Evolutionary conservation across 1,140 invertebrate species (phyloP).

Genomic region (Aethina tumida): DNA sequence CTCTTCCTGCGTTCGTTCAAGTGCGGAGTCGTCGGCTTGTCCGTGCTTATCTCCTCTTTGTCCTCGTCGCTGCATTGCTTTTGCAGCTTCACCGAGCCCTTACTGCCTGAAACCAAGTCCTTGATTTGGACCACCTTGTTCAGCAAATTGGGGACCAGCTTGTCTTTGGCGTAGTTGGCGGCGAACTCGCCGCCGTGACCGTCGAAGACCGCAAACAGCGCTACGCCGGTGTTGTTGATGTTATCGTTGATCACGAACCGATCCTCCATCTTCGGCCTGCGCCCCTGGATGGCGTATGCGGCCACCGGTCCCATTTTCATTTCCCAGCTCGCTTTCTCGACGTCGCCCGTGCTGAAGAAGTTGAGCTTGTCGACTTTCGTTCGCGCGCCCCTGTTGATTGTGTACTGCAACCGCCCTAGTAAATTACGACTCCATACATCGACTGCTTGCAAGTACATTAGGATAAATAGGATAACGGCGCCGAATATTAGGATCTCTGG

Average conservation of each 20-base stretch:
- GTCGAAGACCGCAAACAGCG: conserved; percentile 87
- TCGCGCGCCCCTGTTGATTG: conserved; percentile 48
- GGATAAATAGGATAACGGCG: conserved; percentile 52
- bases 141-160: conserved; percentile 65
- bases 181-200: conserved; percentile 93
- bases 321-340: conserved; percentile 67
- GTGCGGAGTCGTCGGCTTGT: conserved; percentile 30
- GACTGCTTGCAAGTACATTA: conserved; percentile 67
- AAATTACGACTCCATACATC: conserved; percentile 68
- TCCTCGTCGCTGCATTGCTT: conserved; percentile 33
- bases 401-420: conserved; percentile 59
- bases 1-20: conserved; percentile 48
- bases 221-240: conserved; percentile 62
- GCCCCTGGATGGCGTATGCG: conserved; percentile 81
- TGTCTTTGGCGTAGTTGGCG: conserved; percentile 79
- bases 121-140: conserved; percentile 63
- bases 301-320: conserved; percentile 61
- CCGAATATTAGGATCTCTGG: conserved; percentile 62
- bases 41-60: conserved; percentile 38
- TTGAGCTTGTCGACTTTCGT: conserved; percentile 41
- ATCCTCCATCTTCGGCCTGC: conserved; percentile 87
- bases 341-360: conserved; percentile 40
- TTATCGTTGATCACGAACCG: conserved; percentile 74
- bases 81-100: conserved; percentile 33
- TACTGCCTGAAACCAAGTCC: conserved; percentile 52